A percentile compares a stretch with the other conserved stretches of the same genome.
phyloP scores from a whole-genome alignment of 2,113 vertebrate genomes.

The Aegithalos caudatus region DNA sequence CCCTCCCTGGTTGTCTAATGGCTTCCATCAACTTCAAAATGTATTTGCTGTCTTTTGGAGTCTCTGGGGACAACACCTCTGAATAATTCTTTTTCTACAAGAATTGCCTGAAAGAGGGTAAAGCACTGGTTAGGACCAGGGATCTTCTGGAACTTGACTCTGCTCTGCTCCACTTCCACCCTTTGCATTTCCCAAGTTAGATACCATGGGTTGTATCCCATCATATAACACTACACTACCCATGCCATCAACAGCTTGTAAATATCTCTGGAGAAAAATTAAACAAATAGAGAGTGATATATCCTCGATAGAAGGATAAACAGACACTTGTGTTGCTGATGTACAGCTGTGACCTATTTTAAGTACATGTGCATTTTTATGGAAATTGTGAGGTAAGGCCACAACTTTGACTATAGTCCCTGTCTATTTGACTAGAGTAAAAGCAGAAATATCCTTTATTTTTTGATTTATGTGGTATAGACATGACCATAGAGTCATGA shows the following conservation, averaged over 20 bases:
- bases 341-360: neutral
- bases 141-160: neutral
- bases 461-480: neutral
- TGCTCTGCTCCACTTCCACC: neutral
- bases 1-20: neutral
- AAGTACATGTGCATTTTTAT: neutral
- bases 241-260: neutral
- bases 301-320: neutral
- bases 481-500: neutral
- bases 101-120: neutral
- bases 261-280: neutral
- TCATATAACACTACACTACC: too few species aligned
- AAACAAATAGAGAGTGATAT: neutral
- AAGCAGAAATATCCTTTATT: neutral
- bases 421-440: neutral
- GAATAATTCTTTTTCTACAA: neutral
- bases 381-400: neutral
- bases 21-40: neutral
- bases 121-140: neutral
- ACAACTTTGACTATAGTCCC: rapidly evolving
- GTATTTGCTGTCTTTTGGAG: neutral
- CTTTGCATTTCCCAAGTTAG: neutral
- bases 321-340: neutral
- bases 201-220: neutral
- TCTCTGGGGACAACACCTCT: neutral